phyloP scores from a whole-genome alignment of 1,140 invertebrate genomes.

The Platyscapa corneri region DNA sequence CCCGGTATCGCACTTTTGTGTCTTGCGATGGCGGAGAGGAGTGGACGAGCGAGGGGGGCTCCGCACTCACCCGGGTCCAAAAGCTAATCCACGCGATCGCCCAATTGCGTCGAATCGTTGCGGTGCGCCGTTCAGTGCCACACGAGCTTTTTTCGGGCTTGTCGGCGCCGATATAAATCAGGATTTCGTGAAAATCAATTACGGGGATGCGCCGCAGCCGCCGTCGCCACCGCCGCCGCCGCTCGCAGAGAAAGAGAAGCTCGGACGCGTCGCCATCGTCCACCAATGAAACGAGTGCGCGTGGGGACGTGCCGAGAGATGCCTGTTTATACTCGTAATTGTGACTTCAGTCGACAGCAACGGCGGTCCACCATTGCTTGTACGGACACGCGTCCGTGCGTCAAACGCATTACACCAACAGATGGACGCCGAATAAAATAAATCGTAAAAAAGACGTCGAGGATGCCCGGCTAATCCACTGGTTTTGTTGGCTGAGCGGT shows the following conservation, averaged over 20 bases:
- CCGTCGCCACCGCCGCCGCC: no score
- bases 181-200: slow-evolving; percentile 49
- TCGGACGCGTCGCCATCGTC: neutral
- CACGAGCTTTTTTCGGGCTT: slow-evolving; percentile 33
- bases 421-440: slow-evolving; percentile 50
- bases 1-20: neutral
- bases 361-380: neutral
- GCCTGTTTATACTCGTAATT: slow-evolving; percentile 40
- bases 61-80: neutral
- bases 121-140: neutral
- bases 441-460: slow-evolving; percentile 46
- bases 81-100: slow-evolving; percentile 32
- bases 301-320: neutral
- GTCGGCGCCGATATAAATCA: slow-evolving; percentile 51
- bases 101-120: slow-evolving; percentile 14
- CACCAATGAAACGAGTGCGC: neutral
- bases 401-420: slow-evolving; percentile 33
- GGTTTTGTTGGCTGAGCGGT: neutral
- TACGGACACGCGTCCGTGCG: no score
- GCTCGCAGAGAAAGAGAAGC: no score
- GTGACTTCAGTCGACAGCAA: no score
- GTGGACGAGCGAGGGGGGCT: no score
- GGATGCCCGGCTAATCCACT: slow-evolving; percentile 21
- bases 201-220: slow-evolving; percentile 32
- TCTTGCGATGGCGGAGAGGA: neutral